Conservation (phyloP, 2,888 invertebrate genomes). For the Eristalis arbustorum region DNA sequence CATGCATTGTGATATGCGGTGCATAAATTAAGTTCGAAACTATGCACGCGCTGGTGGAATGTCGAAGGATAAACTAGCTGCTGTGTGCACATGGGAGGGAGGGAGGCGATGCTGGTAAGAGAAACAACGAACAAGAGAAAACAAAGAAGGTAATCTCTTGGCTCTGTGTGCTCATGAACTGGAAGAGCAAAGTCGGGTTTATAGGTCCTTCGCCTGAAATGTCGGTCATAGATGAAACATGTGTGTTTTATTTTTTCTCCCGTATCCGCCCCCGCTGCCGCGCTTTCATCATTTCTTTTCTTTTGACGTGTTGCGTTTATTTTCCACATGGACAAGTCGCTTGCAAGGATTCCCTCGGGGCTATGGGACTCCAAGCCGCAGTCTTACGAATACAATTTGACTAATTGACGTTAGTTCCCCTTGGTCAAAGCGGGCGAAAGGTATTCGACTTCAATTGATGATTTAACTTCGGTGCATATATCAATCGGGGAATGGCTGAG, state of each 20-base stretch:
- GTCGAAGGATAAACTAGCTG: constrained; percentile 32
- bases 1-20: constrained; percentile 10
- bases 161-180: constrained; percentile 60
- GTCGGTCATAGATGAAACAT: constrained; percentile 44
- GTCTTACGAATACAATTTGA: constrained; percentile 53
- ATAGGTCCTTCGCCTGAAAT: constrained; percentile 34
- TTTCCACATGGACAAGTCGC: constrained; percentile 21
- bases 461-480: background rate
- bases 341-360: background rate
- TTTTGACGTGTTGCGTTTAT: background rate
- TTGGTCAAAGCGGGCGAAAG: background rate
- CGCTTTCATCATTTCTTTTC: background rate
- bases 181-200: constrained; percentile 53
- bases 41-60: constrained; percentile 33
- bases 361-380: background rate
- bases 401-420: constrained; percentile 41
- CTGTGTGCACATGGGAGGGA: background rate
- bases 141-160: constrained; percentile 57
- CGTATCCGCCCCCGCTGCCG: no score
- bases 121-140: constrained; percentile 25
- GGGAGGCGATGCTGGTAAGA: background rate
- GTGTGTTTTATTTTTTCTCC: background rate
- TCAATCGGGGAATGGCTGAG: background rate
- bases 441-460: background rate
- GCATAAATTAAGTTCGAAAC: constrained; percentile 45